Base-by-base conservation (phyloP, 2,888 invertebrate species). In the Aphodius sticticus region DNA sequence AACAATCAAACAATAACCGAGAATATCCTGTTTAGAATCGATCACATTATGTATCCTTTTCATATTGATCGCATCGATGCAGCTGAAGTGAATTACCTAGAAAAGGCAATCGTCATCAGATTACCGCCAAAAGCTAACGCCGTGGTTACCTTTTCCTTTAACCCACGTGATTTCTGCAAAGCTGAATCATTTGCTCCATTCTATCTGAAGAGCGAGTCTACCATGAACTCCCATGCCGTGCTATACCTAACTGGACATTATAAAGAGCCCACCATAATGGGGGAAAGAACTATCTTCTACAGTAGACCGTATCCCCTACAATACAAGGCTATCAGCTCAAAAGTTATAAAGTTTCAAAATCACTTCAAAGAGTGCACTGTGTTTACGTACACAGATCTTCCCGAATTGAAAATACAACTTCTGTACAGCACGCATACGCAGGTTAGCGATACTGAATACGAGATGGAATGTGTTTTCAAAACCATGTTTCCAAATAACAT, bases 231-330 rank as follows among this genome's bases (percentile, higher is more conserved):
- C 53, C 53, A 53, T 53, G 53, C 89, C 82, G 86, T 85, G 82
- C 78, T 90, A 36, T 83, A 81, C 70, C 78, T 90, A 3, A 76
- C 80, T 2, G 90, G 88, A 16, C 76, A 77, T 7, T 85, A 86
- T 81, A 83, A 84, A 2, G 77, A 69, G 15, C 85, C 87, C 3
- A 81, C 78, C 1, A 88, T 90, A n/a, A 82, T 83, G 0, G 79
- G 85, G 6, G 82, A 86, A 15, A 80, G 79, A 9, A 81, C 80
- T 0, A 84, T 87, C 77, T 82, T 89, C 35, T 87, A 85, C 76
- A 86, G 90, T 16, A 83, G 84, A 26, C 88, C 89, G 0, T 84
- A 89, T 12, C 87, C 87, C 0, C 78, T 89, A 12, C 83, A 81
- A 69, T 82, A 83, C 53, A 53, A 53, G 53, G 53, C 53, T 9